A percentile compares a stretch with the other conserved stretches of the same genome.
These are phyloP conservation scores for Melipona quadrifasciata DNA, from an alignment of 1,140 invertebrate species.

Conservation along the genomic window DNA sequence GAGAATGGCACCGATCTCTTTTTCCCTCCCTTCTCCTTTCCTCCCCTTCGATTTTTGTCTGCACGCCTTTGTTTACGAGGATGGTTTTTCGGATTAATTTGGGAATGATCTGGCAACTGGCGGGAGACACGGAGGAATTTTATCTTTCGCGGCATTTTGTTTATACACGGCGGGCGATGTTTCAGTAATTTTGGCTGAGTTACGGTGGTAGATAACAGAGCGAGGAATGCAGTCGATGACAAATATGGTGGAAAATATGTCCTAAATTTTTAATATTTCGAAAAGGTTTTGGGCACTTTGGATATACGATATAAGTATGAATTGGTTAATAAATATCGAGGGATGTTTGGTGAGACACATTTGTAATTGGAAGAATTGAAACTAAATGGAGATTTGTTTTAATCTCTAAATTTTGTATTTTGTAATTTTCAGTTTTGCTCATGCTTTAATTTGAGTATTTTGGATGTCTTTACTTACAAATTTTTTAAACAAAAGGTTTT, in stretches of 20 bases:
- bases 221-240: not conserved
- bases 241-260: too few species aligned
- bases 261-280: too few species aligned
- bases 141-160: not conserved
- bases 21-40: not conserved
- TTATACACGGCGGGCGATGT: not conserved
- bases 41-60: not conserved
- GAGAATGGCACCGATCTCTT: conserved; percentile 48
- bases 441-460: not conserved
- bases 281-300: too few species aligned
- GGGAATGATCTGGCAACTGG: not conserved
- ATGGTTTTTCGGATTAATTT: not conserved
- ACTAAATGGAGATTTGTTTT: not conserved
- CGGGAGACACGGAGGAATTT: not conserved
- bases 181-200: not conserved
- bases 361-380: not conserved
- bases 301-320: too few species aligned
- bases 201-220: not conserved
- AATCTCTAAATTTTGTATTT: not conserved
- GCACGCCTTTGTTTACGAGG: not conserved
- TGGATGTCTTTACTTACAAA: not conserved
- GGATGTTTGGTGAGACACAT: too few species aligned
- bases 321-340: too few species aligned
- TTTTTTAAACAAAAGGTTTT: not conserved
- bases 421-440: too few species aligned